Evolutionary conservation across 2,113 vertebrate species (phyloP), one percentile per base, ranked within the genome.

Genomic region (Heterocephalus glaber): DNA sequence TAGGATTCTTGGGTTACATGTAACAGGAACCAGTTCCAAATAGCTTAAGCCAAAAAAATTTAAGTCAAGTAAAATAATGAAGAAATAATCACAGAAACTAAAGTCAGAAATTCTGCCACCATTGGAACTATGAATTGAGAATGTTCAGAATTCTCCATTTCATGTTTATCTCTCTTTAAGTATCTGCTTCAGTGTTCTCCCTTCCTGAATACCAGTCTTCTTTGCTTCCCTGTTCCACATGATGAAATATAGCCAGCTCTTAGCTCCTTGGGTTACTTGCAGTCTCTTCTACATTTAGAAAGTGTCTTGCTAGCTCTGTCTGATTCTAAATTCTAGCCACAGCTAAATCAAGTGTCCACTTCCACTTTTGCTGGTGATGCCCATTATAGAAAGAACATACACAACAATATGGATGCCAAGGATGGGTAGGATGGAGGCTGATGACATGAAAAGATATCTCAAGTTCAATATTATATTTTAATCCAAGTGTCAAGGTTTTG

Each of bases 1-100:
- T 81, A n/a, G n/a, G 41, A 60, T 47, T 88, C 83, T 72, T 81
- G 70, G 33, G 52, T 88, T 86, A 86, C 72, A 90, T 86, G 86
- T 76, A 86, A 93, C 19, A 60, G 33, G 49, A 91, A 44, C 47
- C 70, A 81, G 52, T 12, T 86, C 80, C 72, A 41, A 61, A 41
- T 65, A 74, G 19, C 13, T 77, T 88, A 89, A 91, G 81, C 52
- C 65, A 94, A 76, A 49, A 28, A 47, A 54, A 66, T 26, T 41
- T 76, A 68, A 77, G 76, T 24, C 66, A 63, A 70, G 58, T 84
- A 44, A 83, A 95, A 49, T 30, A 61, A 66, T 81, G 49, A 20
- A 86, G 81, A 93, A n/a, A 4, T n/a, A 54, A 84, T 84, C 33
- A 49, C 2, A 13, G 22, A 87, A 87, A 44, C 58, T 60, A 77